phyloP scores from a whole-genome alignment of 2,797 vertebrate genomes.

The Numenius phaeopus region DNA sequence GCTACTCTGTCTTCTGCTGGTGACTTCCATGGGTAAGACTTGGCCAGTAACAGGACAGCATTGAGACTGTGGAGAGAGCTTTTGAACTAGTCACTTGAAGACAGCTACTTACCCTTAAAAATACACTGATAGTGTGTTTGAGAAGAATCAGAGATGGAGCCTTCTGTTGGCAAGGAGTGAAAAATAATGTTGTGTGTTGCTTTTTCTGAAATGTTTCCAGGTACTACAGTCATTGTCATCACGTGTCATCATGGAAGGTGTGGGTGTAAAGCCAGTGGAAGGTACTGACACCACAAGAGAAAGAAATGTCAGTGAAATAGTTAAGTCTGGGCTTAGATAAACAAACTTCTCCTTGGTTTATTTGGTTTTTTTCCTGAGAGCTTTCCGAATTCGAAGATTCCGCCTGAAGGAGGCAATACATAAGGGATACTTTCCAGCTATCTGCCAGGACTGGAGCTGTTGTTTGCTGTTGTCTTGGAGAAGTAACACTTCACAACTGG shows the following conservation, averaged over 20 bases:
- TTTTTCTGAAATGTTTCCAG: not conserved
- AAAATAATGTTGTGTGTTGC: not conserved
- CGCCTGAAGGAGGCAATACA: not conserved
- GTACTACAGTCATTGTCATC: not conserved
- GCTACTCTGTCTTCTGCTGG: not conserved
- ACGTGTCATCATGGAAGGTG: not conserved
- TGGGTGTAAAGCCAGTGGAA: not conserved
- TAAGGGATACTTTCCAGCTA: not conserved
- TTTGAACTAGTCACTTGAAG: not conserved
- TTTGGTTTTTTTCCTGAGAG: not conserved
- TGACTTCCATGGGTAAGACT: not conserved
- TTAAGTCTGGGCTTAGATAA: not conserved
- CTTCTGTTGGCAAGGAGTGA: not conserved
- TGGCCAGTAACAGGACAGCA: not conserved
- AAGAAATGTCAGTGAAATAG: not conserved
- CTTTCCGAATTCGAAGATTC: not conserved
- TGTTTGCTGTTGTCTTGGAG: not conserved
- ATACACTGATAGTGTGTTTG: not conserved
- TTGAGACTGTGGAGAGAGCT: not conserved
- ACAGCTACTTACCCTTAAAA: not conserved
- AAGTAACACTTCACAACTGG: not conserved
- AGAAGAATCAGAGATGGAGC: not conserved
- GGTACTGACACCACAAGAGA: not conserved
- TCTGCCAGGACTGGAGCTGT: not conserved
- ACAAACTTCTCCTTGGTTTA: not conserved